Conservation (phyloP, 2,797 vertebrate genomes). For the Spheniscus humboldti region DNA sequence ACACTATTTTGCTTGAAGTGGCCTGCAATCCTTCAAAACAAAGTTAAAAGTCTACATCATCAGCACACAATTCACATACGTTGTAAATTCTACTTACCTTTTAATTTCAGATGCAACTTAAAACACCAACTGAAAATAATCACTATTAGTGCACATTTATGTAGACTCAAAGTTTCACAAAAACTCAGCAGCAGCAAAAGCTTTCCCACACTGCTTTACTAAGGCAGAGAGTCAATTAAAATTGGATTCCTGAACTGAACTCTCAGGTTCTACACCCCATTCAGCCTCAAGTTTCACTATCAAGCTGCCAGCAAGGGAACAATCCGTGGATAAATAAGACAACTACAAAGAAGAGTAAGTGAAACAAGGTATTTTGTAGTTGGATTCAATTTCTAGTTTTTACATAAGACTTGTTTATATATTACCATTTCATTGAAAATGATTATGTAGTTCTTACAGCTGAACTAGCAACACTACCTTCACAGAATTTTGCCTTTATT, state of each 20-base stretch:
- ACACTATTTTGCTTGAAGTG: slow-evolving; percentile 77
- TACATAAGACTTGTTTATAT: background rate
- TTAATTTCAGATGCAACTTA: background rate
- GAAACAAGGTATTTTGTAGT: background rate
- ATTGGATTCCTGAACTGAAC: background rate
- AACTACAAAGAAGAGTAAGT: background rate
- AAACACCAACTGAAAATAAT: background rate
- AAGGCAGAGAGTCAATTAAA: background rate
- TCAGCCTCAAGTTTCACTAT: background rate
- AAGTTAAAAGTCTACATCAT: background rate
- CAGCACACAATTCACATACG: fast-evolving
- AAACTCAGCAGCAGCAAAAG: background rate
- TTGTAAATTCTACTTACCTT: background rate
- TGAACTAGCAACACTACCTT: background rate
- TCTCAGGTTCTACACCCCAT: background rate
- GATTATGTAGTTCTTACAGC: background rate
- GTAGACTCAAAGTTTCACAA: background rate
- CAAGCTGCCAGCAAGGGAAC: background rate
- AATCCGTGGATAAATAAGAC: background rate
- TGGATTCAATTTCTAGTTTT: background rate
- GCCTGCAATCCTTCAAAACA: slow-evolving; percentile 82
- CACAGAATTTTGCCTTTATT: background rate
- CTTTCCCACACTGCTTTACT: background rate
- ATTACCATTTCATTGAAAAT: background rate
- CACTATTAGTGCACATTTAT: background rate